A percentile compares a stretch with the other conserved stretches of the same genome.
Evolutionary conservation across 2,888 invertebrate species (phyloP).

Genomic region (Orchesellides sinensis): DNA sequence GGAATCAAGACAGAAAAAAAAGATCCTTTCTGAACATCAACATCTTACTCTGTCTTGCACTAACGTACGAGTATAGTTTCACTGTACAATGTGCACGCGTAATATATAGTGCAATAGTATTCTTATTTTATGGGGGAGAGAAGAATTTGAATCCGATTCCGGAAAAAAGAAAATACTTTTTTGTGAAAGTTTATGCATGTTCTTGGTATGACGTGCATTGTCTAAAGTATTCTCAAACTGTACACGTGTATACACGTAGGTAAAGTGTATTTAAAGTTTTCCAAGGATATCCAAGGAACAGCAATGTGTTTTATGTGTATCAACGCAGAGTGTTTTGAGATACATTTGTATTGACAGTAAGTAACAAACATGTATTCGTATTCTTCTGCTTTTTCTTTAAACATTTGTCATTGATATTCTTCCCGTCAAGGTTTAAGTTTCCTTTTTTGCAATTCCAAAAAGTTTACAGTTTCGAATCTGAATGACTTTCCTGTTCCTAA

Average conservation of each 20-base stretch:
- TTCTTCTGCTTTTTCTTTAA: constrained; percentile 17
- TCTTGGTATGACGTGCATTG: not conserved
- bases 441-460: constrained; percentile 39
- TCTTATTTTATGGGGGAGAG: too few species aligned
- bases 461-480: constrained; percentile 56
- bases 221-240: not conserved
- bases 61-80: too few species aligned
- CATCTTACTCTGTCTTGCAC: too few species aligned
- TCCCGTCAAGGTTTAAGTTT: constrained; percentile 46
- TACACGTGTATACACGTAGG: not conserved
- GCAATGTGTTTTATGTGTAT: constrained; percentile 37
- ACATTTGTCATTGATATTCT: constrained; percentile 64
- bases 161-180: constrained; percentile 37
- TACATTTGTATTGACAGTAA: constrained; percentile 48
- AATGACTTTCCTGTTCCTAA: constrained; percentile 27
- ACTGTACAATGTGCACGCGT: too few species aligned
- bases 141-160: constrained; percentile 32
- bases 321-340: constrained; percentile 23
- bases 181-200: too few species aligned
- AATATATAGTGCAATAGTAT: too few species aligned
- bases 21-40: not conserved
- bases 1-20: constrained; percentile 35
- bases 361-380: constrained; percentile 24
- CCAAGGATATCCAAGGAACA: constrained; percentile 20
- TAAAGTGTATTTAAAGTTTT: not conserved